Evolutionary conservation across 2,797 vertebrate species (phyloP).

Genomic region (Hoplostethus mediterraneus): DNA sequence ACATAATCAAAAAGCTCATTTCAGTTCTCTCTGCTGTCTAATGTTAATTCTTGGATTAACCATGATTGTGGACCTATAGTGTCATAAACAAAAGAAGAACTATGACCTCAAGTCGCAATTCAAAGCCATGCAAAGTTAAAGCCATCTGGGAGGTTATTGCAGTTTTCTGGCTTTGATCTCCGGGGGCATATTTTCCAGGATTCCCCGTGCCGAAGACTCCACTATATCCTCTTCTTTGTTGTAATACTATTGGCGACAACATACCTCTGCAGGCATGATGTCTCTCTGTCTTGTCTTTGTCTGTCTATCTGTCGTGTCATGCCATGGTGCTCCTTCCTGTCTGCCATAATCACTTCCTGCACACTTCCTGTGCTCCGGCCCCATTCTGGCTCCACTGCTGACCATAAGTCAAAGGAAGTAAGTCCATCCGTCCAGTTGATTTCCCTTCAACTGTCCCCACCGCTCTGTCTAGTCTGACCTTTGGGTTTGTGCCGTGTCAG

Average conservation of each 20-base stretch:
- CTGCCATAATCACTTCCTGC: slow-evolving; percentile 77
- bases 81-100: neutral
- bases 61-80: neutral
- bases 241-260: slow-evolving; percentile 59
- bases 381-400: slow-evolving; percentile 77
- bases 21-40: neutral
- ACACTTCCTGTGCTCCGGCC: slow-evolving; percentile 72
- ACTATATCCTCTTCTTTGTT: slow-evolving; percentile 43
- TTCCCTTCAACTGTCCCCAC: slow-evolving; percentile 24
- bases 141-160: slow-evolving; percentile 86
- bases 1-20: too few relatives aligned
- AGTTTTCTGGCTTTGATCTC: slow-evolving; percentile 79
- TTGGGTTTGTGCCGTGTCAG: slow-evolving; percentile 36
- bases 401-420: slow-evolving; percentile 89
- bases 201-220: slow-evolving; percentile 50
- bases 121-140: slow-evolving; percentile 81
- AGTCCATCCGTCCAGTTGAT: slow-evolving; percentile 69
- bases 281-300: slow-evolving; percentile 77
- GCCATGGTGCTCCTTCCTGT: slow-evolving; percentile 75
- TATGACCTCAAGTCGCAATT: slow-evolving; percentile 11
- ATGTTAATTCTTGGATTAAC: neutral
- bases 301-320: slow-evolving; percentile 68
- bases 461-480: slow-evolving; percentile 21
- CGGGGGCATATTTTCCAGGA: slow-evolving; percentile 61
- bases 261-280: slow-evolving; percentile 77